A percentile compares a stretch with the other conserved stretches of the same genome.
phyloP scores from a whole-genome alignment of 2,888 invertebrate species.

The Cinara cedri region DNA sequence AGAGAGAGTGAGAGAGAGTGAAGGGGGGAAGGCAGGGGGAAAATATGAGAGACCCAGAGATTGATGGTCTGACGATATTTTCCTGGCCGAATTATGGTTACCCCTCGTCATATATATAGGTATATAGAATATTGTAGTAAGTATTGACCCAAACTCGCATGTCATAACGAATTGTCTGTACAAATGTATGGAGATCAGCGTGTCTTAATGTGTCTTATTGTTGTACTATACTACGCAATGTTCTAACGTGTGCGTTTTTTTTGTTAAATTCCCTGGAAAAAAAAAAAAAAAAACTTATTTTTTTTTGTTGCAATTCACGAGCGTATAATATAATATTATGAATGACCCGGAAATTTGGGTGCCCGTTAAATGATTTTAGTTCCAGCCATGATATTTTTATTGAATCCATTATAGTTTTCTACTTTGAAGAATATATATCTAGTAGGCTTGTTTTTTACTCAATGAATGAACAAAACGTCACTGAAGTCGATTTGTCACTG shows the following conservation, averaged over 20 bases:
- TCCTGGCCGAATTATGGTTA: slow-evolving; percentile 7
- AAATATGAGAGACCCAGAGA: neutral
- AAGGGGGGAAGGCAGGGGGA: neutral
- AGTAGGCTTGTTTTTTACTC: too few species aligned
- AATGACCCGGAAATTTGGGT: neutral
- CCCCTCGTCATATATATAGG: neutral
- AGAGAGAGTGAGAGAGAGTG: neutral
- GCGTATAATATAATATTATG: neutral
- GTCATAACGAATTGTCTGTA: slow-evolving; percentile 34
- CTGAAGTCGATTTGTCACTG: too few species aligned
- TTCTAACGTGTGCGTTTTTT: neutral
- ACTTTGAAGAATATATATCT: too few species aligned
- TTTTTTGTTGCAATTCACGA: too few species aligned
- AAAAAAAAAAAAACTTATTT: neutral
- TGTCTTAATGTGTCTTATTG: slow-evolving; percentile 21
- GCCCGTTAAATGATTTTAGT: neutral
- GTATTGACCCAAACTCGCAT: slow-evolving; percentile 23
- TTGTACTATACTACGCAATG: neutral
- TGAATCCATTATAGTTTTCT: too few species aligned
- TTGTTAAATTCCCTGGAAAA: neutral
- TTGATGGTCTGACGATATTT: slow-evolving; percentile 42
- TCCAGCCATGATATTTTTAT: neutral
- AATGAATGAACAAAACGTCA: too few species aligned
- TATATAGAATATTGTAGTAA: neutral
- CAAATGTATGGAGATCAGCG: slow-evolving; percentile 14